Evolutionary conservation across 2,888 invertebrate genomes (phyloP).

Genomic region (Orchesellides sinensis): DNA sequence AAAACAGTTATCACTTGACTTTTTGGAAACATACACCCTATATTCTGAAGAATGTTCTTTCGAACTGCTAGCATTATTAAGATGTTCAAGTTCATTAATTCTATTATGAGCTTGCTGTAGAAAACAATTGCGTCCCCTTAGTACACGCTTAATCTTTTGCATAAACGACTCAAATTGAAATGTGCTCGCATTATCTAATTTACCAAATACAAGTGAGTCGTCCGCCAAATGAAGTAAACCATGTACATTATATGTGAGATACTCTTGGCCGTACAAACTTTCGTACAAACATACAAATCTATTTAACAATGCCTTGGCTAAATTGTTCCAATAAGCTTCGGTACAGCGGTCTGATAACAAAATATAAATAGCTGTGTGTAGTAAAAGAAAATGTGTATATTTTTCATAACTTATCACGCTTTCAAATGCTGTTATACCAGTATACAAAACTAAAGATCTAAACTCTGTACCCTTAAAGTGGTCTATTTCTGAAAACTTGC

Average conservation of each 20-base stretch:
- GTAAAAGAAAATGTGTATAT: slow-evolving; percentile 38
- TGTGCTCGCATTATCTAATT: slow-evolving; percentile 1
- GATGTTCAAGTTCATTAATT: neutral
- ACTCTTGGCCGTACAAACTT: neutral
- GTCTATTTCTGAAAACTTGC: slow-evolving; percentile 32
- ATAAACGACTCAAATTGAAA: slow-evolving; percentile 4
- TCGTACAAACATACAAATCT: neutral
- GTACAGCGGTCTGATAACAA: neutral
- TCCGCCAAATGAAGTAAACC: neutral
- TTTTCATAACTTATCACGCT: slow-evolving; percentile 1
- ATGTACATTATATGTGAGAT: slow-evolving; percentile 6
- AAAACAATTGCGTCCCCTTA: neutral
- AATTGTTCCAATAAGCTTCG: neutral
- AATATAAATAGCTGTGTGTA: slow-evolving; percentile 45
- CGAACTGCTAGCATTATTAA: no score
- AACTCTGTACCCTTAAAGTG: slow-evolving; percentile 56
- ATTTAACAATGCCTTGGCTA: neutral
- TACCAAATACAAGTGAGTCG: neutral
- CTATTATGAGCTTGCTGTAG: neutral
- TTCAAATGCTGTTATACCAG: slow-evolving; percentile 1
- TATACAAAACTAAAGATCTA: slow-evolving; percentile 49
- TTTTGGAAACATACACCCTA: no score
- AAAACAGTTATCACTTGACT: no score
- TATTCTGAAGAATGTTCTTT: no score
- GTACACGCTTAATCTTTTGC: slow-evolving; percentile 2